Conservation (phyloP, 2,888 invertebrate species). For the Luperina nickerlii region DNA sequence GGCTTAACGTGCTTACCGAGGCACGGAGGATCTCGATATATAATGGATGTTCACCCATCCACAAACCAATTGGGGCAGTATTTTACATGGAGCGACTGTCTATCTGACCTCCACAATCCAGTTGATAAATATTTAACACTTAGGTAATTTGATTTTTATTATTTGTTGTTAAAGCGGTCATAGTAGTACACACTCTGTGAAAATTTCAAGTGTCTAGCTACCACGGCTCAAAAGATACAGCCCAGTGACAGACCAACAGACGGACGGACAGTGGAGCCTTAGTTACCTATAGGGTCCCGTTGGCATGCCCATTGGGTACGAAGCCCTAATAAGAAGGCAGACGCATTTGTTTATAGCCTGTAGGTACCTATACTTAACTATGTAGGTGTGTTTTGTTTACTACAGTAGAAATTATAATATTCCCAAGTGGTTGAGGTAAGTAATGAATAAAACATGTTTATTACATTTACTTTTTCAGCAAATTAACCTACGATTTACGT, state of each 20-base stretch:
- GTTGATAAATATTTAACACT: too few species aligned
- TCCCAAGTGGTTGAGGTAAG: slow-evolving; percentile 14
- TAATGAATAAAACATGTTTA: slow-evolving; percentile 47
- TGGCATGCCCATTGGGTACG: not conserved
- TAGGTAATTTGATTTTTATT: too few species aligned
- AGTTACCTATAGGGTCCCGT: not conserved
- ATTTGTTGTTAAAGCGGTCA: too few species aligned
- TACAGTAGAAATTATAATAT: slow-evolving; percentile 16
- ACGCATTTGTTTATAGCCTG: not conserved
- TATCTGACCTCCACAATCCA: too few species aligned
- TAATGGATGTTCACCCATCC: too few species aligned
- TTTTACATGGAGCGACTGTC: too few species aligned
- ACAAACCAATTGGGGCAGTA: too few species aligned
- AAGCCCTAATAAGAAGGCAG: not conserved
- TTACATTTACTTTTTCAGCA: slow-evolving; percentile 36
- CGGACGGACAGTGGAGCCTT: not conserved
- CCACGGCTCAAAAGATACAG: not conserved
- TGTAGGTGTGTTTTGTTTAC: slow-evolving; percentile 1
- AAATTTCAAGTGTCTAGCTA: not conserved
- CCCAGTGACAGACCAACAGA: not conserved
- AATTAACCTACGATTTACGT: slow-evolving; percentile 37
- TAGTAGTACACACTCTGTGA: not conserved
- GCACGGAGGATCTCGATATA: too few species aligned
- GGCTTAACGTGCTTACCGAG: too few species aligned
- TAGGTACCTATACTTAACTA: not conserved